Conservation (phyloP, 2,888 invertebrate species). For the Lithophane ornitopus region DNA sequence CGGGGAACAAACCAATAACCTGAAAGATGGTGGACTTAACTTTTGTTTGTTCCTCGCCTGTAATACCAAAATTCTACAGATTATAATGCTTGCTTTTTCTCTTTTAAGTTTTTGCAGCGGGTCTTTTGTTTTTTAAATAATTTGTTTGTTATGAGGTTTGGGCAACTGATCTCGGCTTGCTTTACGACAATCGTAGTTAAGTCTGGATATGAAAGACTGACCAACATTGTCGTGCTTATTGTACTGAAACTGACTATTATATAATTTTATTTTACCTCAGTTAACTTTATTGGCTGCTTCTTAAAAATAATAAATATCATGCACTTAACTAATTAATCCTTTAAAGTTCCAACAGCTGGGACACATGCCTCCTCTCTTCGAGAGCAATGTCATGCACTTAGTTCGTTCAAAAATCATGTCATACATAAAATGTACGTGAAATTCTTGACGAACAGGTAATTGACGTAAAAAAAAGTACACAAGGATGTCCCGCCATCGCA, state of each 20-base stretch:
- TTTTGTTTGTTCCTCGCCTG: too few species aligned
- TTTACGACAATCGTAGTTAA: not conserved
- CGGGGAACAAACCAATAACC: too few species aligned
- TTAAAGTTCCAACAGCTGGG: too few species aligned
- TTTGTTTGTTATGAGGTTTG: not conserved
- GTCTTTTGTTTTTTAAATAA: too few species aligned
- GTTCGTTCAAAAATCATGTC: not conserved
- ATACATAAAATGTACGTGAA: not conserved
- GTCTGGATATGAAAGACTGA: not conserved
- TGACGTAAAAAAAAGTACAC: slow-evolving; percentile 67
- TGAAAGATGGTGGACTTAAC: too few species aligned
- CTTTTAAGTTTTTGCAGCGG: too few species aligned
- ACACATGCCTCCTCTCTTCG: too few species aligned
- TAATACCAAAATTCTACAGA: too few species aligned
- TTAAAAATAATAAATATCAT: too few species aligned
- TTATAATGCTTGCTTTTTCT: too few species aligned
- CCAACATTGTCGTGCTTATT: not conserved
- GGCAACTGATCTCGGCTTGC: not conserved
- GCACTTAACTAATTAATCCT: too few species aligned
- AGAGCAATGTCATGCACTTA: too few species aligned
- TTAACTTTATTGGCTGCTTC: not conserved
- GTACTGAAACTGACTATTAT: not conserved
- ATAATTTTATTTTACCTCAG: not conserved
- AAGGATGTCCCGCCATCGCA: slow-evolving; percentile 42
- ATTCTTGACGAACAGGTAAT: slow-evolving; percentile 51